Conservation (phyloP, 2,888 invertebrate species). For the Pardosa pseudoannulata region DNA sequence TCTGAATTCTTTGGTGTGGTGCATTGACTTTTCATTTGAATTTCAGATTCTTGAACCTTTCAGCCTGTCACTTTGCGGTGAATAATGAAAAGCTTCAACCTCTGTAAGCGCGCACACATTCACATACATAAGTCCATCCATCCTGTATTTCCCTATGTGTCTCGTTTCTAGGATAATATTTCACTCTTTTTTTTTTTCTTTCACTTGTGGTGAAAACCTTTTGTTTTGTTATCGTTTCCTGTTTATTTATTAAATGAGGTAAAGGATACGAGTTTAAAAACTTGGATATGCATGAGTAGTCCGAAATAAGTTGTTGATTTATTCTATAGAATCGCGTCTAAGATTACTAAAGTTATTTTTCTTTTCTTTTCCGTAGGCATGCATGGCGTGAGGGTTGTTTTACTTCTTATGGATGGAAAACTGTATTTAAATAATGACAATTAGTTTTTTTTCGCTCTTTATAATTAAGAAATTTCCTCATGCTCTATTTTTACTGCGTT, state of each 20-base stretch:
- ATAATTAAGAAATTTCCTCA: too few relatives aligned
- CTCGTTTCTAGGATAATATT: neutral
- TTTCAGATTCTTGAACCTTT: constrained; percentile 1
- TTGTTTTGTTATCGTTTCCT: neutral
- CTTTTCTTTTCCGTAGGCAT: too few relatives aligned
- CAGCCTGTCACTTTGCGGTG: neutral
- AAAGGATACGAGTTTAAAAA: too few relatives aligned
- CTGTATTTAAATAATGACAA: too few relatives aligned
- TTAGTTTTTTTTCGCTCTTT: too few relatives aligned
- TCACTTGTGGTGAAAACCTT: neutral
- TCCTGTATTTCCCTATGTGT: neutral
- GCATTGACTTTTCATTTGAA: neutral
- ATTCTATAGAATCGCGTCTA: neutral
- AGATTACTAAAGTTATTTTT: too few relatives aligned
- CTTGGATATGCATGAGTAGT: neutral
- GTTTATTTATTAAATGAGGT: neutral
- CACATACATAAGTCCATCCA: neutral
- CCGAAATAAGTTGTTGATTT: neutral
- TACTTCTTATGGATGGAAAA: too few relatives aligned
- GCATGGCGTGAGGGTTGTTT: too few relatives aligned
- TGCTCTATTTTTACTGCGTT: too few relatives aligned
- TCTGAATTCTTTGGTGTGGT: neutral
- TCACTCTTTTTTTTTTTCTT: neutral
- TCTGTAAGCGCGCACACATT: neutral
- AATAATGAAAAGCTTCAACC: neutral